phyloP scores from a whole-genome alignment of 2,797 vertebrate species.

The Onychomys leucogaster region DNA sequence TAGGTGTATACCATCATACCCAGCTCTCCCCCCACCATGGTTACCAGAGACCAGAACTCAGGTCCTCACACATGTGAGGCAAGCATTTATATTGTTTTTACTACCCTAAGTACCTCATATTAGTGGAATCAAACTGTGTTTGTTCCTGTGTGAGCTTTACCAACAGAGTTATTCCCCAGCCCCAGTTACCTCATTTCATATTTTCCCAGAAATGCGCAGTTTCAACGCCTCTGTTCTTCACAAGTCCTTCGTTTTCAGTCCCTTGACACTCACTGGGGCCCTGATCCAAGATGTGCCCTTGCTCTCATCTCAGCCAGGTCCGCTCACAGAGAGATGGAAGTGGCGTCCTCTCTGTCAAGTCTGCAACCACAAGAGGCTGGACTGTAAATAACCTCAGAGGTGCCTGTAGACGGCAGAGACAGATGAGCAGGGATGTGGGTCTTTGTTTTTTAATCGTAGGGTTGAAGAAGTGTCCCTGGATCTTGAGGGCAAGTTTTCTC shows the following conservation, averaged over 20 bases:
- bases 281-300: neutral
- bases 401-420: neutral
- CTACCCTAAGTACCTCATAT: neutral
- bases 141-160: neutral
- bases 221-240: neutral
- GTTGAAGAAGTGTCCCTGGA: neutral
- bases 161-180: neutral
- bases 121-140: neutral
- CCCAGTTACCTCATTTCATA: neutral
- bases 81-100: neutral
- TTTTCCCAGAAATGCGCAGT: neutral
- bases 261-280: neutral
- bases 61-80: neutral
- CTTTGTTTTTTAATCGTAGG: slow-evolving; percentile 9
- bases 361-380: neutral
- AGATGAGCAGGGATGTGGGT: neutral
- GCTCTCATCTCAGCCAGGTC: neutral
- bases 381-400: neutral
- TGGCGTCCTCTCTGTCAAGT: neutral
- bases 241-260: neutral
- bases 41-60: neutral
- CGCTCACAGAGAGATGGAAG: neutral
- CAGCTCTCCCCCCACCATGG: too few species aligned
- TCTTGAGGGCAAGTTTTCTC: neutral
- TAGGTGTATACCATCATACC: neutral